phyloP scores from a whole-genome alignment of 2,797 vertebrate genomes.

The Artibeus jamaicensis region DNA sequence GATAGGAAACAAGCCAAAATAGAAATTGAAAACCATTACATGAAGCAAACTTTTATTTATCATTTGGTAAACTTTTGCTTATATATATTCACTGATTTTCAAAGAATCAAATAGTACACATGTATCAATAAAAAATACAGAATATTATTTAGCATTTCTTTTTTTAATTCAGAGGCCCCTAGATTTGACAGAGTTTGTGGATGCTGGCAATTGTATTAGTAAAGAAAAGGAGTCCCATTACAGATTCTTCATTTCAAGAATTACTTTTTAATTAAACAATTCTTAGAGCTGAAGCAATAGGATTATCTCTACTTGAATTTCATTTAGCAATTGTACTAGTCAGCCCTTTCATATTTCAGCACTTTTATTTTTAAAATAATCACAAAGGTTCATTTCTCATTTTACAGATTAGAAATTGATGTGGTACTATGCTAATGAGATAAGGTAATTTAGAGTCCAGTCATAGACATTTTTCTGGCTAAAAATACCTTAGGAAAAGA shows the following conservation, averaged over 20 bases:
- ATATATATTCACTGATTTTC: neutral
- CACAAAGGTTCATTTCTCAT: neutral
- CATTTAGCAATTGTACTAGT: neutral
- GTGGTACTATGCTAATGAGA: neutral
- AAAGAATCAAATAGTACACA: neutral
- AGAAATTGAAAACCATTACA: slow-evolving; percentile 8
- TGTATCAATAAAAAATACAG: neutral
- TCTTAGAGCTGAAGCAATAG: neutral
- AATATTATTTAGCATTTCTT: neutral
- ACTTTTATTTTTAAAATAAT: slow-evolving; percentile 30
- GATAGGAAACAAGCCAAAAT: neutral
- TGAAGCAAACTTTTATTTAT: neutral
- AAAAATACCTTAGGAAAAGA: neutral
- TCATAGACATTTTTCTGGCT: neutral
- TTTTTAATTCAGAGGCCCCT: neutral
- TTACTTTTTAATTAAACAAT: neutral
- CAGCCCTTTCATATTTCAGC: neutral
- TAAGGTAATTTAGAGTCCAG: neutral
- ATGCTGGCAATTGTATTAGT: neutral
- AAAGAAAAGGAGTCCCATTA: neutral
- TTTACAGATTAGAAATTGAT: neutral
- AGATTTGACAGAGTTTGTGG: neutral
- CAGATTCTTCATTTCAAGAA: slow-evolving; percentile 6
- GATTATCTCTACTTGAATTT: neutral
- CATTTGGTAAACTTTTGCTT: neutral